Percentiles rank a stretch among this genome's conserved stretches.
These are phyloP conservation scores for Hypomecis atomaria DNA, from an alignment of 2,888 invertebrate genomes.

Conservation along the genomic window DNA sequence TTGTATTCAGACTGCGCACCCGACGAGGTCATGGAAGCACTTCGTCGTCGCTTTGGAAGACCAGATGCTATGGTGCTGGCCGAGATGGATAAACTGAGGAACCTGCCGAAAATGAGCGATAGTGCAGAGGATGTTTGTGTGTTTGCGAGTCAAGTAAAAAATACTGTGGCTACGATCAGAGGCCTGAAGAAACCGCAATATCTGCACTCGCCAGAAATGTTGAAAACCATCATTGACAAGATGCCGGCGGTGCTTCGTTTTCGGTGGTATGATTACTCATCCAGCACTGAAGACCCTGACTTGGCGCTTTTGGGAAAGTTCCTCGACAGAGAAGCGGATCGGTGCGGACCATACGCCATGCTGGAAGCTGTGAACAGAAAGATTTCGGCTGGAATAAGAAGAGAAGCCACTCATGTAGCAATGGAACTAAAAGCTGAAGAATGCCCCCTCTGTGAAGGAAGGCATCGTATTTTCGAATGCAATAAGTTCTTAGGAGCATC, in stretches of 20 bases:
- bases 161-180: neutral
- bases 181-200: conserved; percentile 3
- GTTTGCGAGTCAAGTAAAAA: neutral
- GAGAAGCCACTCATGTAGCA: neutral
- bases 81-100: neutral
- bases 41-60: neutral
- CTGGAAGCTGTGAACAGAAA: neutral
- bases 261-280: neutral
- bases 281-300: neutral
- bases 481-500: neutral
- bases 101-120: neutral
- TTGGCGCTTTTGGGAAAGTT: neutral
- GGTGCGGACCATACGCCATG: neutral
- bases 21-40: neutral
- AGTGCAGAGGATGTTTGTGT: neutral
- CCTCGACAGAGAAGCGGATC: neutral
- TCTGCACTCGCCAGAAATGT: neutral
- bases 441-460: neutral
- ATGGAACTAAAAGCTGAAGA: no score
- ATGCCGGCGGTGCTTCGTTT: neutral
- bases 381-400: no score
- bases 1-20: neutral
- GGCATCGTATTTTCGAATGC: neutral
- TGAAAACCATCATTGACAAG: conserved; percentile 1
- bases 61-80: neutral